Evolutionary conservation across 2,113 vertebrate genomes (phyloP).

Genomic region (Triplophysa siluroides): DNA sequence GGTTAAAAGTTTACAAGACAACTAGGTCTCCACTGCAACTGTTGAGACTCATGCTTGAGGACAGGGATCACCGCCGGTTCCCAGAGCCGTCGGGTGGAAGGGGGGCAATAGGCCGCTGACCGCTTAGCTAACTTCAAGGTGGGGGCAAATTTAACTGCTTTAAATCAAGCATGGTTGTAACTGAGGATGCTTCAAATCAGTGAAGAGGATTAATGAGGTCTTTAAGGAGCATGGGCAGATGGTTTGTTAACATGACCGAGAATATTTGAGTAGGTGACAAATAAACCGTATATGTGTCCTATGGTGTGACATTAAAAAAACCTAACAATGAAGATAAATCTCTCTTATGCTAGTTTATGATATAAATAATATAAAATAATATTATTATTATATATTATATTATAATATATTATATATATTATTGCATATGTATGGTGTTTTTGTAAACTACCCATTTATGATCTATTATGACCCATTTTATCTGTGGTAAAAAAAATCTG

Average conservation of each 20-base stretch:
- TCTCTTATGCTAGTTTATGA: too few species aligned
- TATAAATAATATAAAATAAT: too few species aligned
- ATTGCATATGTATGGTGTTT: too few species aligned
- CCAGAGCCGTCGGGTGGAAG: conserved; percentile 30
- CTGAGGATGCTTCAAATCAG: not conserved
- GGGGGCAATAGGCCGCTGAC: conserved; percentile 25
- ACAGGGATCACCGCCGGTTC: conserved; percentile 43
- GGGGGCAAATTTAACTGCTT: conserved; percentile 37
- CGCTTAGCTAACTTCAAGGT: conserved; percentile 4
- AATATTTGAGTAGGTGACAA: not conserved
- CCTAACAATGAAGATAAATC: too few species aligned
- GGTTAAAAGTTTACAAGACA: conserved; percentile 66
- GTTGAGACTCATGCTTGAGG: conserved; percentile 1
- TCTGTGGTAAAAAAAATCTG: not conserved
- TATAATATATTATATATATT: too few species aligned
- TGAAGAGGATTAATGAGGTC: not conserved
- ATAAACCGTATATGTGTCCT: not conserved
- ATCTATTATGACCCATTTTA: not conserved
- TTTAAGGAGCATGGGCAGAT: conserved; percentile 18
- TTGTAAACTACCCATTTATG: too few species aligned
- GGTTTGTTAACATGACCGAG: not conserved
- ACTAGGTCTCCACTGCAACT: conserved; percentile 36
- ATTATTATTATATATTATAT: too few species aligned
- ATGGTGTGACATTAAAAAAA: too few species aligned
- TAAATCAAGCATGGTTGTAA: conserved; percentile 15